Conservation (phyloP, 2,113 vertebrate genomes). For the Hiodon tergisus region DNA sequence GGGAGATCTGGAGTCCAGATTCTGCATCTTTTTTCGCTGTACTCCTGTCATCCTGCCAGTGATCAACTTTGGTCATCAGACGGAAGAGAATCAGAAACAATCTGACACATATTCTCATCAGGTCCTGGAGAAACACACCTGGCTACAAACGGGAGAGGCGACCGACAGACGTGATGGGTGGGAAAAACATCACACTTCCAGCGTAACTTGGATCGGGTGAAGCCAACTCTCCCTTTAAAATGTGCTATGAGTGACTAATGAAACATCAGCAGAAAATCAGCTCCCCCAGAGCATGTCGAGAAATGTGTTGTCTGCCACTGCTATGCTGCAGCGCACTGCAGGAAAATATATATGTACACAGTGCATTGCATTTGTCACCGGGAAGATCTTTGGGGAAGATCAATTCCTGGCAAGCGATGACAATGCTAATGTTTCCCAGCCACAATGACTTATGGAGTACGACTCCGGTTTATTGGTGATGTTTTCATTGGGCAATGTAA, state of each 20-base stretch:
- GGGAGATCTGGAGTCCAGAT: not conserved
- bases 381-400: conserved; percentile 15
- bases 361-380: conserved; percentile 11
- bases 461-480: conserved; percentile 10
- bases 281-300: conserved; percentile 15
- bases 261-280: not conserved
- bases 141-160: not conserved
- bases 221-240: conserved; percentile 3
- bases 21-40: no score
- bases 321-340: not conserved
- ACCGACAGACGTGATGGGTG: not conserved
- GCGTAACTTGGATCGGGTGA: not conserved
- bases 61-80: not conserved
- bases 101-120: not conserved
- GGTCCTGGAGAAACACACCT: not conserved
- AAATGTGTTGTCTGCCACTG: not conserved
- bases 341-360: conserved; percentile 8
- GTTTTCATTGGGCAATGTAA: conserved; percentile 13
- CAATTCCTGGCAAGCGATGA: conserved; percentile 5
- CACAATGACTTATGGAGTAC: conserved; percentile 9
- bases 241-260: not conserved
- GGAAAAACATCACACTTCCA: not conserved
- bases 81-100: not conserved
- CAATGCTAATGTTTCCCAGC: conserved; percentile 16
- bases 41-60: not conserved